Conservation (phyloP, 2,113 vertebrate species). For the Upupa epops region DNA sequence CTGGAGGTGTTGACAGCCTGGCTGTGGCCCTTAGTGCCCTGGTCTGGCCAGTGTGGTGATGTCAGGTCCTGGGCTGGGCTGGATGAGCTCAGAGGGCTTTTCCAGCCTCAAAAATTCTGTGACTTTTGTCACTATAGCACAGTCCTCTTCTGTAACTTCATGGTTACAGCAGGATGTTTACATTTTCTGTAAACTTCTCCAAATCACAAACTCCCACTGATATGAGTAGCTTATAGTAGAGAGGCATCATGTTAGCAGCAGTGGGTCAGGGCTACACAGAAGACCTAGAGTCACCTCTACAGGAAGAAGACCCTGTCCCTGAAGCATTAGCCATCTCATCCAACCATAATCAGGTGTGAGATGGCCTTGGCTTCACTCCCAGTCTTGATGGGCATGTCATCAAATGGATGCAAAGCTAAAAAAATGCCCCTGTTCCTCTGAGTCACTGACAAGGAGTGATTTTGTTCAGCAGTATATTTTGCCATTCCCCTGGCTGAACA, state of each 20-base stretch:
- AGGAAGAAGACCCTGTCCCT: neutral
- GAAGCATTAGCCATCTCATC: neutral
- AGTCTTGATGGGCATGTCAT: neutral
- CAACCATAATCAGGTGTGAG: neutral
- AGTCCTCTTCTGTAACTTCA: neutral
- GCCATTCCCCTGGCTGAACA: neutral
- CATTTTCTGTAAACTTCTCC: accelerated
- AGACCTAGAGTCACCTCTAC: neutral
- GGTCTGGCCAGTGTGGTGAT: no score
- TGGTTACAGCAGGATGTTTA: neutral
- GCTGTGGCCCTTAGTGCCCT: no score
- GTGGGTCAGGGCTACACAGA: neutral
- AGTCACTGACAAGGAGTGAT: neutral
- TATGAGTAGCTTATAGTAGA: neutral
- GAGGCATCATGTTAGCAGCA: neutral
- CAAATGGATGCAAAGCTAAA: neutral
- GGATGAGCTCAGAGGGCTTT: no score
- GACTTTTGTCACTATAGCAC: neutral
- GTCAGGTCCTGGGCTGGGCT: no score
- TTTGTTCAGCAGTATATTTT: neutral
- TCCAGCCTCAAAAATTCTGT: no score
- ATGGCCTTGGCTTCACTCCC: neutral
- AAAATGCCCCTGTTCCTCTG: neutral
- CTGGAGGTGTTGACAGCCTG: no score
- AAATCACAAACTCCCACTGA: neutral